Evolutionary conservation across 2,113 vertebrate genomes (phyloP).

Genomic region (human): GRCh38 chr1:8379001-8379500

Average conservation of each 20-base stretch:
- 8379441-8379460: accelerated
- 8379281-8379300: no score
- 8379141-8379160: not conserved
- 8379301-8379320: not conserved
- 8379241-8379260: not conserved
- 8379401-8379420: not conserved
- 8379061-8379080: not conserved
- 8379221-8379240: not conserved
- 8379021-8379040: no score
- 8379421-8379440: not conserved
- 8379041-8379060: not conserved
- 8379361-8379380: not conserved
- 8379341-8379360: not conserved
- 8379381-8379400: not conserved
- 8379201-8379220: not conserved
- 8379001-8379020: not conserved
- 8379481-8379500: not conserved
- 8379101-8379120: not conserved
- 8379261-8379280: not conserved
- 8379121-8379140: not conserved
- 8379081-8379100: no score
- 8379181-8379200: not conserved
- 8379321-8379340: accelerated
- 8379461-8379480: accelerated
- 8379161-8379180: not conserved